Percentiles rank a stretch among this genome's conserved stretches.
Conservation (phyloP, 2,888 invertebrate species). For the Noctua comes region DNA sequence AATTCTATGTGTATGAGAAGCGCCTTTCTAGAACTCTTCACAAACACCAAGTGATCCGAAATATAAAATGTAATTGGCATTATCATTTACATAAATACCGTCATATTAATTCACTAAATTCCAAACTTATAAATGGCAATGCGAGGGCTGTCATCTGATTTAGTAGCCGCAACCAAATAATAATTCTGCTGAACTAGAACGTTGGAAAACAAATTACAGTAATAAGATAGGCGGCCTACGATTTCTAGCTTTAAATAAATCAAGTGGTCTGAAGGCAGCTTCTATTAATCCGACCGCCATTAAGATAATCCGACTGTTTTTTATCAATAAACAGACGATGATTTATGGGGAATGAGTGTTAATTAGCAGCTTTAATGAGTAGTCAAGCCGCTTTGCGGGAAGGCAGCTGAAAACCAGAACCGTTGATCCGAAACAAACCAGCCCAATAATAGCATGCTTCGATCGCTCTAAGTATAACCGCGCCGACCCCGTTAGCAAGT, state of each 20-base stretch:
- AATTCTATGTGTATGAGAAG: conserved; percentile 24
- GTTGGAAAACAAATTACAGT: conserved; percentile 61
- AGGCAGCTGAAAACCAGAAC: conserved; percentile 79
- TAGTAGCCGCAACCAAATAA: conserved; percentile 53
- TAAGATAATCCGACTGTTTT: conserved; percentile 63
- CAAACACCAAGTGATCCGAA: conserved; percentile 51
- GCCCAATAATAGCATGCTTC: conserved; percentile 87
- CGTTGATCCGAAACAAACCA: conserved; percentile 81
- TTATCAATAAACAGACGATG: conserved; percentile 66
- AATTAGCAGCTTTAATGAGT: conserved; percentile 70
- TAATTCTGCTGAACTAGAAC: conserved; percentile 57
- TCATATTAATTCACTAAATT: conserved; percentile 42
- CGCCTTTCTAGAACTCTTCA: conserved; percentile 14
- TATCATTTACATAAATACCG: conserved; percentile 29
- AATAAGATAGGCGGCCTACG: conserved; percentile 58
- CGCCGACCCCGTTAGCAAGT: conserved; percentile 81
- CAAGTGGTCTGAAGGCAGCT: conserved; percentile 55
- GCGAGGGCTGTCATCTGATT: conserved; percentile 40
- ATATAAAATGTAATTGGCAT: conserved; percentile 31
- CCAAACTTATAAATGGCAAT: conserved; percentile 43
- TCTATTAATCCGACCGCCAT: conserved; percentile 60
- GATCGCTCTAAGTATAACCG: conserved; percentile 87
- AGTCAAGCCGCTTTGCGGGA: conserved; percentile 50
- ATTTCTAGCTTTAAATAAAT: conserved; percentile 61
- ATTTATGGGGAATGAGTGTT: conserved; percentile 66